phyloP scores from a whole-genome alignment of 2,888 invertebrate species.

The Erebia epiphron region DNA sequence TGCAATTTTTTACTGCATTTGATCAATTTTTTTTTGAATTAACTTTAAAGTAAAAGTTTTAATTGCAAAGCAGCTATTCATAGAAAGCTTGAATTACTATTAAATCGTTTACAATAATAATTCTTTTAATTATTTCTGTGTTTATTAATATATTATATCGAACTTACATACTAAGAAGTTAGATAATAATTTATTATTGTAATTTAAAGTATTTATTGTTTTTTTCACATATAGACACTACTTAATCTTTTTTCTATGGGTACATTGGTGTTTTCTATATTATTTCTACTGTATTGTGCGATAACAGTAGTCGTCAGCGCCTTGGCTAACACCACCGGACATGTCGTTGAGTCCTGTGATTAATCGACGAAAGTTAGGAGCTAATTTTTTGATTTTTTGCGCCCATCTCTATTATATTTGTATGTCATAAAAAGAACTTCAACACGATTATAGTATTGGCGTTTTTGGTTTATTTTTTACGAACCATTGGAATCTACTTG shows the following conservation, averaged over 20 bases:
- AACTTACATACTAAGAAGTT: too few relatives aligned
- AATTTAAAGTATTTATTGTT: too few relatives aligned
- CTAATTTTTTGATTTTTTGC: slow-evolving; percentile 37
- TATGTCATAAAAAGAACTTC: not conserved
- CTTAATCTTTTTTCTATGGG: too few relatives aligned
- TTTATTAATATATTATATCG: too few relatives aligned
- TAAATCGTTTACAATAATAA: too few relatives aligned
- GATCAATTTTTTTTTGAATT: not conserved
- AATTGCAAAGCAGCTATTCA: too few relatives aligned
- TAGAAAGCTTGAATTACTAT: too few relatives aligned
- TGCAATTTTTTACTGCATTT: not conserved
- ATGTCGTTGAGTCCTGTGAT: slow-evolving; percentile 34
- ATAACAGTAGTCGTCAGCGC: not conserved
- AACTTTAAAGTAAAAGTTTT: too few relatives aligned
- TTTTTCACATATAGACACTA: too few relatives aligned
- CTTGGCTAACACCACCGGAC: slow-evolving; percentile 18
- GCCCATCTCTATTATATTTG: slow-evolving; percentile 5
- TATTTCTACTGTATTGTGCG: not conserved
- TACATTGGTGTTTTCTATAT: not conserved
- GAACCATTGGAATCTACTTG: too few relatives aligned
- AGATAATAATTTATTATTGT: too few relatives aligned
- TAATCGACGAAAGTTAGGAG: slow-evolving; percentile 28
- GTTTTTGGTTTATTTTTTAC: not conserved
- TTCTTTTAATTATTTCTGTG: too few relatives aligned
- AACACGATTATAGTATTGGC: not conserved